phyloP scores from a whole-genome alignment of 2,888 invertebrate genomes.

The Drosophila pseudotakahashii region DNA sequence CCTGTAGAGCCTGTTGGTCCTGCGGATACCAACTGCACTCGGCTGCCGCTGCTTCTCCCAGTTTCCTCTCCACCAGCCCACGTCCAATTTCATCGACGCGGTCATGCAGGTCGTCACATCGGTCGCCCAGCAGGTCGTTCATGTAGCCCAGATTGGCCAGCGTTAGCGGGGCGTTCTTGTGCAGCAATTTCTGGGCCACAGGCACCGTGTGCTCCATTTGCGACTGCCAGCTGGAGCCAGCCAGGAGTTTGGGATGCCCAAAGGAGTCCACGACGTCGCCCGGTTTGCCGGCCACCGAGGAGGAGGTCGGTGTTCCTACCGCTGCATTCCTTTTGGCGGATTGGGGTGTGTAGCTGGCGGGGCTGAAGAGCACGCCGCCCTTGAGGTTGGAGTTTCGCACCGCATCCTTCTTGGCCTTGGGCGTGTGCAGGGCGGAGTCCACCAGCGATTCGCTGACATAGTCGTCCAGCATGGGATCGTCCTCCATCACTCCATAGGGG shows the following conservation, averaged over 20 bases:
- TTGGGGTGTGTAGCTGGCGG: constrained; percentile 83
- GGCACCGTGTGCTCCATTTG: constrained; percentile 71
- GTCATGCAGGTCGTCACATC: constrained; percentile 80
- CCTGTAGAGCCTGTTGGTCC: constrained; percentile 78
- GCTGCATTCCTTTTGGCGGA: constrained; percentile 53
- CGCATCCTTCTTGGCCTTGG: constrained; percentile 62
- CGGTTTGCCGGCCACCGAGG: constrained; percentile 72
- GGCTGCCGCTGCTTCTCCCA: constrained; percentile 68
- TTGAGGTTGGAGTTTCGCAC: constrained; percentile 73
- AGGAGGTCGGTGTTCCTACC: constrained; percentile 1
- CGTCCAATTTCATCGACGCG: constrained; percentile 80
- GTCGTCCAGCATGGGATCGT: constrained; percentile 70
- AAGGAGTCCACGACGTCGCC: constrained; percentile 88
- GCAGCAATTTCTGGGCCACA: constrained; percentile 85
- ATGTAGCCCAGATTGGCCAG: constrained; percentile 84
- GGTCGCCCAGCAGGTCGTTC: constrained; percentile 81
- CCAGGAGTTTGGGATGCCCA: constrained; percentile 86
- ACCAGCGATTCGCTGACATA: constrained; percentile 62
- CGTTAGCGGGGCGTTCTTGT: constrained; percentile 84
- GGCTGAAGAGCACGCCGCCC: constrained; percentile 80
- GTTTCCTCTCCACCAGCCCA: constrained; percentile 79
- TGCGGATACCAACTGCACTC: constrained; percentile 81
- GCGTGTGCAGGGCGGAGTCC: constrained; percentile 52
- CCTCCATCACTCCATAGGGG: constrained; percentile 76
- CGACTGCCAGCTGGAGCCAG: constrained; percentile 80